A percentile compares a stretch with the other conserved stretches of the same genome.
Evolutionary conservation across 2,888 invertebrate genomes (phyloP).

Genomic region (Molorchus minor): DNA sequence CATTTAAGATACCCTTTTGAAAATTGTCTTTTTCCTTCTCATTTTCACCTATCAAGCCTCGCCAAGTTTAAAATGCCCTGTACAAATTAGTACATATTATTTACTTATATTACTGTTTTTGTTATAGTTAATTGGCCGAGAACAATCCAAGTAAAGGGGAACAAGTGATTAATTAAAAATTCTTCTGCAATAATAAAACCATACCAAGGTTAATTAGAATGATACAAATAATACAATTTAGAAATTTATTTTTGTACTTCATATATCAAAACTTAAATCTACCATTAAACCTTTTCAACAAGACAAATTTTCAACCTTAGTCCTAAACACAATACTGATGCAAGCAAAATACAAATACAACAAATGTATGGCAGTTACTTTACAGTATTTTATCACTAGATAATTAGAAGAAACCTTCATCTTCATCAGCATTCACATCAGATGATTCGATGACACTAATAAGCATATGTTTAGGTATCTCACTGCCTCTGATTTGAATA

Average conservation of each 20-base stretch:
- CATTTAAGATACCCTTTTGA: no score
- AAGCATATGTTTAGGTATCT: slow-evolving; percentile 77
- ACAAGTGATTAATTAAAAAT: neutral
- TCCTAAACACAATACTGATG: no score
- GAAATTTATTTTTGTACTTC: neutral
- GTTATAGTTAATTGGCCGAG: neutral
- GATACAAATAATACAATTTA: neutral
- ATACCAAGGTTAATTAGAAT: no score
- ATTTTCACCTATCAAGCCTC: no score
- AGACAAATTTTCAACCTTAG: neutral
- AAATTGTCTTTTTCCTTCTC: no score
- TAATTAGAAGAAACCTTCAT: slow-evolving; percentile 52
- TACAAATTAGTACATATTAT: no score
- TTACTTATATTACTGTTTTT: neutral
- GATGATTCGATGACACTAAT: slow-evolving; percentile 64
- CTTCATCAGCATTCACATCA: slow-evolving; percentile 53
- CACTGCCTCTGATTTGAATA: slow-evolving; percentile 65
- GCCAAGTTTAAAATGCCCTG: no score
- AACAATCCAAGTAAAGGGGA: neutral
- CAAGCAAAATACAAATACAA: no score
- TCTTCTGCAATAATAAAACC: no score
- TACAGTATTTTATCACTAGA: no score
- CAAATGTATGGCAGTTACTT: no score
- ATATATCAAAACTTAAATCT: no score
- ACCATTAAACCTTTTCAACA: neutral